Evolutionary conservation across 2,797 vertebrate genomes (phyloP), one percentile per base, ranked within the genome.

Genomic region (Scomberomorus guttatus): DNA sequence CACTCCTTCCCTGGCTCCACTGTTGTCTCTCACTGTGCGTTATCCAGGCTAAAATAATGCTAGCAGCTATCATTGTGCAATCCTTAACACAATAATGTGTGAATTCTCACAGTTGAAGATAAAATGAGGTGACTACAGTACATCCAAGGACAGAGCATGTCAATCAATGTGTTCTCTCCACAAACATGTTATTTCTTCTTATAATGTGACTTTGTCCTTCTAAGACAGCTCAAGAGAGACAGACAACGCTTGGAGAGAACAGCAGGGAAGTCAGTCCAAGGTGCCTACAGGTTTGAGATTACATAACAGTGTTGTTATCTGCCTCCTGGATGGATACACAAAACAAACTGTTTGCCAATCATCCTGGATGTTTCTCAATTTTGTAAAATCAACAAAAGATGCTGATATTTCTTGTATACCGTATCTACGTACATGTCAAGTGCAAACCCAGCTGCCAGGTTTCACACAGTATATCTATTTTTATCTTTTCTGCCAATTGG

Each of bases 21-120:
- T 44, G 64, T 39, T 52, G 48, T 72, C 55, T 77, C 50, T 55
- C 54, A 9, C 56, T 64, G 50, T 66, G 65, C 62, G 58, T 67
- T 58, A 52, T 61, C 52, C 70, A 34, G 48, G 56, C 57, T 67
- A 48, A 68, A 81, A 74, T 63, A 67, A 70, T n/a, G 18, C 59
- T 18, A 18, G 65, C 56, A 54, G 54, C 62, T 15, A 60, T 73
- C 56, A 54, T 32, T 60, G 59, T 67, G 66, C 48, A 58, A 63
- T 59, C 56, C 52, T 51, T 24, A 54, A 64, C 72, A 70, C 37
- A 64, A 29, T 24, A 44, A 75, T 27, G 34, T 72, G 66, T 58
- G 48, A 66, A 54, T 82, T 65, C 46, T 60, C 18, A 71, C 52
- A 57, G 44, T 44, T 34, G 27, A 27, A 34, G 13, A 70, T 77